Evolutionary conservation across 2,888 invertebrate genomes (phyloP), one percentile per base, ranked within the genome.

Genomic region (Epistrophe grossulariae): DNA sequence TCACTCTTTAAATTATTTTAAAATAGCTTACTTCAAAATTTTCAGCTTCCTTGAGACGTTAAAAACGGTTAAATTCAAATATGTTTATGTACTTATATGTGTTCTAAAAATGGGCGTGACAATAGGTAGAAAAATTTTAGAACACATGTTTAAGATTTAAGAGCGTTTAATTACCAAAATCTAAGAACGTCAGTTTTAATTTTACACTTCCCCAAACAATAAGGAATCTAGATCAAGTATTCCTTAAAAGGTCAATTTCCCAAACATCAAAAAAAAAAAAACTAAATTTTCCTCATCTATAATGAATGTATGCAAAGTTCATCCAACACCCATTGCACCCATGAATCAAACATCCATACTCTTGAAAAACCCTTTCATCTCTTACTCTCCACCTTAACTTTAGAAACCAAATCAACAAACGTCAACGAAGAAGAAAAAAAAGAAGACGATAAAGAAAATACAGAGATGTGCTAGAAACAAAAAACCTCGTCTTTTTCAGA

Each of bases 291-390:
- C 31, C 28, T n/a, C 28, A 9, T 68, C 66, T 48, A 64, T 64
- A 38, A 59, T 71, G 68, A 76, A 74, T 72, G 60, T 72, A 72
- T 79, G 64, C 74, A 79, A 85, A 85, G 85, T 82, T 85, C 85
- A 82, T 19, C 85, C 74, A 78, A 66, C 82, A 82, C 82, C 57
- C 64, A 82, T 62, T 79, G 78, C 82, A 66, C 52, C 78, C 62
- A 74, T 74, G 50, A 68, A 57, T 78, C 57, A 64, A 76, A 73
- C 71, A 7, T 59, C 35, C 11, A 40, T 55, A 31, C n/a, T 50
- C 13, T 13, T 11, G 13, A n/a, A 55, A n/a, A 35, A 24, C 38
- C 60, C 43, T 10, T 66, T 7, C 40, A 9, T n/a, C 8, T 55
- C 45, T 40, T 52, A 24, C 38, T 43, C 43, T 57, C 5, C 24